These are phyloP conservation scores for Strongylocentrotus purpuratus DNA, from an alignment of 35 echinoderm and acorn worm genomes.

Conservation along the genomic window DNA sequence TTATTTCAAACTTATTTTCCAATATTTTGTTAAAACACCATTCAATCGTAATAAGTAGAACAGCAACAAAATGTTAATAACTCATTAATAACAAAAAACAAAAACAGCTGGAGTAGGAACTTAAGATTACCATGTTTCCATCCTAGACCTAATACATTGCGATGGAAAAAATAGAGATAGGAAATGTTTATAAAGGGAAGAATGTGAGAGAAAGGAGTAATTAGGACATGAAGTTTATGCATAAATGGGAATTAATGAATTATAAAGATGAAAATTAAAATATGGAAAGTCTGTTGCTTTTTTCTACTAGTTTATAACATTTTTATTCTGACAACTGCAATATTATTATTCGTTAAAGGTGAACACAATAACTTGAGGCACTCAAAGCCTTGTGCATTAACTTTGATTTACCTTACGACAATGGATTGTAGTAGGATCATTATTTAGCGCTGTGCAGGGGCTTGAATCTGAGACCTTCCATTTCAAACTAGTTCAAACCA, in stretches of 20 bases:
- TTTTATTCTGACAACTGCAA: no score
- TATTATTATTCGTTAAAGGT: no score
- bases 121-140: slow-evolving; percentile 39
- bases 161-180: background rate
- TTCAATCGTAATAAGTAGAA: background rate
- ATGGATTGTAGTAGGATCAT: no score
- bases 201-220: background rate
- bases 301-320: no score
- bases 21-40: background rate
- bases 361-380: no score
- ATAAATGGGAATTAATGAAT: background rate
- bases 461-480: background rate
- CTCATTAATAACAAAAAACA: background rate
- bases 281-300: no score
- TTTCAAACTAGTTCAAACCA: background rate
- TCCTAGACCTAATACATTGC: slow-evolving; percentile 14
- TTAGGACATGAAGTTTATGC: background rate
- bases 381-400: no score
- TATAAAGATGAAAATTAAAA: background rate
- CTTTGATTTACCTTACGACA: no score
- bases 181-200: background rate
- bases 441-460: no score
- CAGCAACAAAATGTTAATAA: background rate
- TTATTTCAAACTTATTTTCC: no score
- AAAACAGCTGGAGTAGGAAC: background rate